Conservation (phyloP, 2,113 vertebrate genomes). For the Zosterops borbonicus region DNA sequence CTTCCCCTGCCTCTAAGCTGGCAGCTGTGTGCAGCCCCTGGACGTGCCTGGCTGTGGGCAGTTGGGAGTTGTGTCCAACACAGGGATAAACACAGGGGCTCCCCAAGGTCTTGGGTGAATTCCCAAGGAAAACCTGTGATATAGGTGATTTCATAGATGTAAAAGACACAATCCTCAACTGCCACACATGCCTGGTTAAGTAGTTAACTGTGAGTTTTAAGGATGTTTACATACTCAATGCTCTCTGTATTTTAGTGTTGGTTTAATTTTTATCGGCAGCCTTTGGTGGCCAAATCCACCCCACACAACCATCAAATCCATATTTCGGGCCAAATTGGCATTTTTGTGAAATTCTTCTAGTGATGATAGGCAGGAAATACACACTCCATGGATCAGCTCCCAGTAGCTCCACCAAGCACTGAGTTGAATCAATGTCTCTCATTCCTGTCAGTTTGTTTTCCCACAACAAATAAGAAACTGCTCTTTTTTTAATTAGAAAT, state of each 20-base stretch:
- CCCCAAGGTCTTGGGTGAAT: neutral
- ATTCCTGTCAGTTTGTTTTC: neutral
- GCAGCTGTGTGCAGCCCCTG: neutral
- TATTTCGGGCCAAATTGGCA: neutral
- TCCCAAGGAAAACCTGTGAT: neutral
- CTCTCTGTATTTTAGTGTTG: neutral
- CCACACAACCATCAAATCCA: accelerated
- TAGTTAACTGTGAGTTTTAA: neutral
- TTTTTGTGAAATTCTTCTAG: neutral
- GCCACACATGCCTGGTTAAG: neutral
- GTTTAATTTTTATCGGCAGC: neutral
- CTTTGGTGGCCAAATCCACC: neutral
- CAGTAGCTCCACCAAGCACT: neutral
- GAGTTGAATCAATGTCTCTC: neutral
- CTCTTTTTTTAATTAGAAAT: neutral
- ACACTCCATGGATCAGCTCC: neutral
- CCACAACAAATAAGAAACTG: neutral
- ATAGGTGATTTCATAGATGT: neutral
- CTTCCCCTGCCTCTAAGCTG: neutral
- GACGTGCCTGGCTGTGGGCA: accelerated
- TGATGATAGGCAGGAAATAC: neutral
- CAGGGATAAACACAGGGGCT: accelerated
- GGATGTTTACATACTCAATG: neutral
- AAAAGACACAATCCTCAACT: neutral
- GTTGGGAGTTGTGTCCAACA: accelerated